Conservation (phyloP, 2,797 vertebrate genomes). For the Vireo griseus region DNA sequence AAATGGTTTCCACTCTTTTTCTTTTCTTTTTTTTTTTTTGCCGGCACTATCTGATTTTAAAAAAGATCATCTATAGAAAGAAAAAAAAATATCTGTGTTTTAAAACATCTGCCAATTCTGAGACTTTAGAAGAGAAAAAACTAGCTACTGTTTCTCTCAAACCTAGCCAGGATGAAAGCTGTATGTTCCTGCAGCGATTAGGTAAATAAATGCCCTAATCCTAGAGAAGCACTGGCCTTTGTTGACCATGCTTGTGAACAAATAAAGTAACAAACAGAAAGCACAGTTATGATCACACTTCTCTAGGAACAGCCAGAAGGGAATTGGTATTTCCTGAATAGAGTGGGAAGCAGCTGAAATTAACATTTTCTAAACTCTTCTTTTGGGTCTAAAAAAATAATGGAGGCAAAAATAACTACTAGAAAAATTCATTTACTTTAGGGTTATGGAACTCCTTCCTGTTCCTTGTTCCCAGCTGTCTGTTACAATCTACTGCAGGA, state of each 20-base stretch:
- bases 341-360: not conserved
- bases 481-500: not conserved
- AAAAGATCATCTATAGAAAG: not conserved
- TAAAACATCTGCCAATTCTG: not conserved
- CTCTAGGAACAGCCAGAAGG: not conserved
- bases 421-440: not conserved
- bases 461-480: not conserved
- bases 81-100: not conserved
- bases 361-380: not conserved
- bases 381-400: not conserved
- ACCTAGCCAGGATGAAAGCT: not conserved
- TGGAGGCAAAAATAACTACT: not conserved
- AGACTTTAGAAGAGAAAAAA: not conserved
- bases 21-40: not conserved
- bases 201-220: not conserved
- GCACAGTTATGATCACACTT: not conserved
- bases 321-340: not conserved
- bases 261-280: not conserved
- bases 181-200: not conserved
- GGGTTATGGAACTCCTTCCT: not conserved
- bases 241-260: not conserved
- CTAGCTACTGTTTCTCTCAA: not conserved
- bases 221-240: not conserved
- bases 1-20: not conserved
- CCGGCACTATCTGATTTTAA: not conserved